Evolutionary conservation across 2,113 vertebrate species (phyloP).

Genomic region (Syngnathus typhle): DNA sequence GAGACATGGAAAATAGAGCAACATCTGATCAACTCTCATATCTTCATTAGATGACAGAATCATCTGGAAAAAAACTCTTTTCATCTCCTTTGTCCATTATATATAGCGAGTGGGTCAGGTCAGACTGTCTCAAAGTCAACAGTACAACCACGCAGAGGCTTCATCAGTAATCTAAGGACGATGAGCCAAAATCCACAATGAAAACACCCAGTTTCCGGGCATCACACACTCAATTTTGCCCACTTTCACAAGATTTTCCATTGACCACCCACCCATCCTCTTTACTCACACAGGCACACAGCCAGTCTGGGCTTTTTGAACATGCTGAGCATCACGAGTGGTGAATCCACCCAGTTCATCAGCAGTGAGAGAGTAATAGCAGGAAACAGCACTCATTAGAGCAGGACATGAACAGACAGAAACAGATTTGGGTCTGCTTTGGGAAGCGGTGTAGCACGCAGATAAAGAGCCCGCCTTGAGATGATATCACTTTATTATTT

Average conservation of each 20-base stretch:
- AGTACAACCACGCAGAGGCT: slow-evolving; percentile 28
- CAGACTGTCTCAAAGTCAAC: slow-evolving; percentile 28
- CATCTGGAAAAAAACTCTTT: slow-evolving; percentile 44
- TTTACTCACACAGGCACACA: slow-evolving; percentile 42
- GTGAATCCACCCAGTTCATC: slow-evolving; percentile 36
- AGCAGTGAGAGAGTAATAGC: slow-evolving; percentile 47
- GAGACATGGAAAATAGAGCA: slow-evolving; percentile 47
- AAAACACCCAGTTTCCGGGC: slow-evolving; percentile 54
- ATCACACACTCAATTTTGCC: slow-evolving; percentile 38
- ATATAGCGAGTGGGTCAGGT: slow-evolving; percentile 41
- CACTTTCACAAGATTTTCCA: slow-evolving; percentile 55
- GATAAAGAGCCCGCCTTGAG: slow-evolving; percentile 22
- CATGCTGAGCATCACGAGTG: slow-evolving; percentile 14
- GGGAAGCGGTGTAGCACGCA: slow-evolving; percentile 37
- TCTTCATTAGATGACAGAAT: slow-evolving; percentile 47
- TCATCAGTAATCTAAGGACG: slow-evolving; percentile 24
- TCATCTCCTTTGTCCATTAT: slow-evolving; percentile 32
- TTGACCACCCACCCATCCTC: slow-evolving; percentile 61
- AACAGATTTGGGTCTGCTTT: slow-evolving; percentile 27
- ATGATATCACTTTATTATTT: not conserved
- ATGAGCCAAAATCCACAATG: slow-evolving; percentile 43
- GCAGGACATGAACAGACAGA: slow-evolving; percentile 43
- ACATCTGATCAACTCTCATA: slow-evolving; percentile 48
- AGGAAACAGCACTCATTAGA: slow-evolving; percentile 49
- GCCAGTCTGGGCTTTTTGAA: slow-evolving; percentile 36